These are phyloP conservation scores for Motacilla tschutschensis DNA, from an alignment of 2,113 vertebrate species.

Conservation along the genomic window DNA sequence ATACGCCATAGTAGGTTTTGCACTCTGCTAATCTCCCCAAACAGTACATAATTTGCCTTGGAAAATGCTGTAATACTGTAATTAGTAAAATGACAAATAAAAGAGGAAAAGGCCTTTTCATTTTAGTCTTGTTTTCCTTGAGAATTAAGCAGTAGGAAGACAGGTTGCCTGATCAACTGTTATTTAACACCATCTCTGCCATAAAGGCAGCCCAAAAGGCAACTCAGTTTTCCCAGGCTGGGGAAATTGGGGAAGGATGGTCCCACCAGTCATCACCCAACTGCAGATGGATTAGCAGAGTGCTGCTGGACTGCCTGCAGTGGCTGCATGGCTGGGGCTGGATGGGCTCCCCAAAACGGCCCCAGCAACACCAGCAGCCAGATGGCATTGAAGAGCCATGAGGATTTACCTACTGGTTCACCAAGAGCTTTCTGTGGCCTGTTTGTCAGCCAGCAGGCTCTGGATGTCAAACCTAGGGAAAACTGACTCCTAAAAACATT, in stretches of 20 bases:
- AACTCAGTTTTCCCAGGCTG: not conserved
- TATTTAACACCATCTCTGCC: constrained; percentile 11
- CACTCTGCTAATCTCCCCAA: constrained; percentile 51
- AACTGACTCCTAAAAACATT: not conserved
- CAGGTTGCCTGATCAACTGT: not conserved
- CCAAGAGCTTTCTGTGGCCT: not conserved
- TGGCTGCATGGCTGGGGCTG: not conserved
- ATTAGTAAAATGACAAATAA: constrained; percentile 68
- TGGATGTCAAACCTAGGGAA: not conserved
- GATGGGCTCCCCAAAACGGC: not conserved
- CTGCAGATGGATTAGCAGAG: not conserved
- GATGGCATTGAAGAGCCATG: not conserved
- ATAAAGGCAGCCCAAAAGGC: not conserved
- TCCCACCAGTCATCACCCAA: rapidly evolving
- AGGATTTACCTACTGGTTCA: not conserved
- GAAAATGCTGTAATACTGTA: constrained; percentile 68
- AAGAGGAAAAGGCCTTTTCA: constrained; percentile 12
- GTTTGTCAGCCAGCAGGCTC: not conserved
- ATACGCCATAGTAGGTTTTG: constrained; percentile 51
- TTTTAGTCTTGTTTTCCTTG: constrained; percentile 30
- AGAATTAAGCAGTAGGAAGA: constrained; percentile 11
- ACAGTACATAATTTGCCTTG: constrained; percentile 59
- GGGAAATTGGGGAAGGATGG: not conserved
- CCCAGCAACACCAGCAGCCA: not conserved
- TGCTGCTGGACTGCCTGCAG: not conserved